phyloP scores from a whole-genome alignment of 2,888 invertebrate genomes.

The Aspidapion aeneum region DNA sequence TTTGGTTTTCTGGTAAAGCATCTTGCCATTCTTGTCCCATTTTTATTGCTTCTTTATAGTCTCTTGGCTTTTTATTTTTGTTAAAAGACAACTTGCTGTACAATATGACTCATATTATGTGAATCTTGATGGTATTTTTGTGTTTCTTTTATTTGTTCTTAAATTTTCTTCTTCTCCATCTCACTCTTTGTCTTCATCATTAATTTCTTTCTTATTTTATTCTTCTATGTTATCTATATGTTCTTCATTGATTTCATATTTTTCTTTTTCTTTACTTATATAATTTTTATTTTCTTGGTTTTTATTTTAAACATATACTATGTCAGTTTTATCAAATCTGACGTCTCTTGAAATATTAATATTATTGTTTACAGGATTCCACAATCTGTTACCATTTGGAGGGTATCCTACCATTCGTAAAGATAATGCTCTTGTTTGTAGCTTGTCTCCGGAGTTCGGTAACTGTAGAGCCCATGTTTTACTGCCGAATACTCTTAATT shows the following conservation, averaged over 20 bases:
- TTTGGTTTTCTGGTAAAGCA: background rate
- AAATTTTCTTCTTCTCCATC: background rate
- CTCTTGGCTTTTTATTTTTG: background rate
- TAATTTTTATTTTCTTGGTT: background rate
- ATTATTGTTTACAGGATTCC: conserved; percentile 14
- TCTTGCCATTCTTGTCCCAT: background rate
- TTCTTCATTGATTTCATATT: no score
- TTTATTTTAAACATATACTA: background rate
- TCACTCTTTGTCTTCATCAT: background rate
- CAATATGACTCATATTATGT: background rate
- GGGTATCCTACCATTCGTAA: conserved; percentile 22
- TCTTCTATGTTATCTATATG: no score
- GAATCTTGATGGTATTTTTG: background rate
- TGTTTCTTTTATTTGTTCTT: background rate
- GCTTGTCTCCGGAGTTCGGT: background rate
- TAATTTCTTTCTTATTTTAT: background rate
- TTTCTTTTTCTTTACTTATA: background rate
- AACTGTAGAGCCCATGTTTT: background rate
- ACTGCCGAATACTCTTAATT: background rate
- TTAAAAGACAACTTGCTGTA: background rate
- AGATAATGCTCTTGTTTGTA: background rate
- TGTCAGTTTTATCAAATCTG: conserved; percentile 25
- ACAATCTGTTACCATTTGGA: conserved; percentile 21
- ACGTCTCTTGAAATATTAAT: conserved; percentile 22
- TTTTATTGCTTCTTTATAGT: background rate